Conservation (phyloP, 92 coral and sea anemone genomes). For the Parazoanthus darwini region DNA sequence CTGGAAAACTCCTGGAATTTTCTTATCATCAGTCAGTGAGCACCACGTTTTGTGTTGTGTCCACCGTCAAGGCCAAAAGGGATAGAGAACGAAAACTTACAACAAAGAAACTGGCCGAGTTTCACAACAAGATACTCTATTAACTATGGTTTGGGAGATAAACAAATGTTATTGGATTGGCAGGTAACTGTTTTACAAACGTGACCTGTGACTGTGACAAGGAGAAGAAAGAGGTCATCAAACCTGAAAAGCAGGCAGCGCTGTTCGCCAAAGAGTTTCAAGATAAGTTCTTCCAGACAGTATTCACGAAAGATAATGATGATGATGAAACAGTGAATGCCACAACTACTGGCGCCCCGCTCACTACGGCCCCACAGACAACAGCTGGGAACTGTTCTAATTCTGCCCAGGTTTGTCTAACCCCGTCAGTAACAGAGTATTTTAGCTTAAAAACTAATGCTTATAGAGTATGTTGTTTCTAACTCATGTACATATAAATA, state of each 20-base stretch:
- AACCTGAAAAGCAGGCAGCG: slow-evolving; percentile 86
- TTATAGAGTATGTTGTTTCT: too few species aligned
- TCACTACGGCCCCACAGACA: slow-evolving; percentile 39
- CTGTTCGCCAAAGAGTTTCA: slow-evolving; percentile 94
- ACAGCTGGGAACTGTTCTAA: slow-evolving; percentile 63
- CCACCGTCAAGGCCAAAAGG: too few species aligned
- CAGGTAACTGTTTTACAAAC: slow-evolving; percentile 73
- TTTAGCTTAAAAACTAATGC: too few species aligned
- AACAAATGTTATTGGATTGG: not conserved
- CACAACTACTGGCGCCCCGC: slow-evolving; percentile 45
- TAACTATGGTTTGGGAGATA: not conserved
- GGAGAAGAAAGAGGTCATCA: slow-evolving; percentile 48
- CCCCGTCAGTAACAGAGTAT: not conserved
- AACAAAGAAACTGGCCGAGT: too few species aligned
- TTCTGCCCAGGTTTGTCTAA: slow-evolving; percentile 58
- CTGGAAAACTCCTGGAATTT: too few species aligned
- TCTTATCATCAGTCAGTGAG: too few species aligned
- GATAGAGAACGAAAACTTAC: too few species aligned
- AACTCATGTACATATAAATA: too few species aligned
- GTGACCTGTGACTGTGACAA: slow-evolving; percentile 81
- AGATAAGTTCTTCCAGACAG: slow-evolving; percentile 60
- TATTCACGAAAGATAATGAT: slow-evolving; percentile 66
- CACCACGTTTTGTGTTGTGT: too few species aligned
- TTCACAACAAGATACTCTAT: too few species aligned
- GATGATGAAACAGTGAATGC: slow-evolving; percentile 53